A percentile compares a stretch with the other conserved stretches of the same genome.
Evolutionary conservation across 2,888 invertebrate genomes (phyloP).

Genomic region (Philopedon plagiatum): DNA sequence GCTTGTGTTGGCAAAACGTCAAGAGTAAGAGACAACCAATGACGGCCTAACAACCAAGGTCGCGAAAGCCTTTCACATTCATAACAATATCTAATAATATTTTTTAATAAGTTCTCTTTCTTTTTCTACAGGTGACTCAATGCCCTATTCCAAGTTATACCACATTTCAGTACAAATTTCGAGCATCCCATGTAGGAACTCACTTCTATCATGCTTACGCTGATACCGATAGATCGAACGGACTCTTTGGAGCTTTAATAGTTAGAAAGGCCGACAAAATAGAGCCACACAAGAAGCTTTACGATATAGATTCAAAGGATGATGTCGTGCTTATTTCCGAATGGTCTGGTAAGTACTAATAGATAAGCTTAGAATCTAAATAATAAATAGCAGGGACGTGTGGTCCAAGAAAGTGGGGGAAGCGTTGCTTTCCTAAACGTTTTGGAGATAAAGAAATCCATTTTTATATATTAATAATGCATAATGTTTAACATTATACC

Average conservation of each 20-base stretch:
- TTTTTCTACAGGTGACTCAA: conserved; percentile 70
- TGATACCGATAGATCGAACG: conserved; percentile 78
- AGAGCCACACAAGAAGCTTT: conserved; percentile 75
- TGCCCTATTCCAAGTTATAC: conserved; percentile 80
- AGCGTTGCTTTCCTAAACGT: too few species aligned
- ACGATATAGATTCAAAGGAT: conserved; percentile 79
- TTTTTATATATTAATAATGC: too few species aligned
- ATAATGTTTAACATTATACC: too few species aligned
- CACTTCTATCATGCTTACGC: conserved; percentile 83
- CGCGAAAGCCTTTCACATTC: too few species aligned
- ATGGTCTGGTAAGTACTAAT: conserved; percentile 71
- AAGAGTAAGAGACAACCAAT: too few species aligned
- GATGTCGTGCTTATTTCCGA: conserved; percentile 81
- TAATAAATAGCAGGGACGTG: too few species aligned
- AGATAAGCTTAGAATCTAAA: too few species aligned
- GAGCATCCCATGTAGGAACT: conserved; percentile 78
- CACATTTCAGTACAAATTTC: conserved; percentile 80
- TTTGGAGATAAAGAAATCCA: too few species aligned
- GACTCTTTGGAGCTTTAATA: conserved; percentile 80
- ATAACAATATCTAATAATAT: too few species aligned
- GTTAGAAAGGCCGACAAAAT: conserved; percentile 77
- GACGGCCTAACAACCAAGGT: too few species aligned
- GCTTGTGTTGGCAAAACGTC: too few species aligned
- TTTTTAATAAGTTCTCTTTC: neutral
- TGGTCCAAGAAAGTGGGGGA: too few species aligned